Conservation (phyloP, 2,113 vertebrate species). For the Eulemur macaco region DNA sequence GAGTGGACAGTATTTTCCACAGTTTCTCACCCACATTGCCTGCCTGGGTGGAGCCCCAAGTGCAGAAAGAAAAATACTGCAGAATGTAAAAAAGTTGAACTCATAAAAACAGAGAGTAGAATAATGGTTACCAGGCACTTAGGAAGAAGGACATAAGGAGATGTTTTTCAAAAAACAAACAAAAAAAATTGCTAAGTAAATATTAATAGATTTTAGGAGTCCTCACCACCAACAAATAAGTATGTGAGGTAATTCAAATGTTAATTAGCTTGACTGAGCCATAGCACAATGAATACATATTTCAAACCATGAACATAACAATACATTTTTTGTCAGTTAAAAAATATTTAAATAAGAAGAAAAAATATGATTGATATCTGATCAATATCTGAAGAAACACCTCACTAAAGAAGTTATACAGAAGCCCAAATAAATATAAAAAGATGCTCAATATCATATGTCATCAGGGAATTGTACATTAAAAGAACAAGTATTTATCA, state of each 20-base stretch:
- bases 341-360: neutral
- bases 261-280: neutral
- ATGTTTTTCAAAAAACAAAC: neutral
- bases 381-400: neutral
- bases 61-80: neutral
- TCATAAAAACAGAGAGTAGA: neutral
- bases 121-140: neutral
- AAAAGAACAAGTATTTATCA: neutral
- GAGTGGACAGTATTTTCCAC: no score
- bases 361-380: neutral
- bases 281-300: neutral
- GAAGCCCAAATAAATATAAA: neutral
- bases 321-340: neutral
- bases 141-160: neutral
- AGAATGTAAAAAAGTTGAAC: neutral
- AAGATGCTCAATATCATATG: neutral
- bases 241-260: neutral
- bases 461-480: neutral
- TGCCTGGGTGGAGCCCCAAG: no score
- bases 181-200: neutral
- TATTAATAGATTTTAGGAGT: neutral
- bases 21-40: no score
- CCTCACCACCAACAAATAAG: neutral
- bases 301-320: neutral
- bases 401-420: neutral